phyloP scores from a whole-genome alignment of 2,888 invertebrate species.

The Smittia aterrima region DNA sequence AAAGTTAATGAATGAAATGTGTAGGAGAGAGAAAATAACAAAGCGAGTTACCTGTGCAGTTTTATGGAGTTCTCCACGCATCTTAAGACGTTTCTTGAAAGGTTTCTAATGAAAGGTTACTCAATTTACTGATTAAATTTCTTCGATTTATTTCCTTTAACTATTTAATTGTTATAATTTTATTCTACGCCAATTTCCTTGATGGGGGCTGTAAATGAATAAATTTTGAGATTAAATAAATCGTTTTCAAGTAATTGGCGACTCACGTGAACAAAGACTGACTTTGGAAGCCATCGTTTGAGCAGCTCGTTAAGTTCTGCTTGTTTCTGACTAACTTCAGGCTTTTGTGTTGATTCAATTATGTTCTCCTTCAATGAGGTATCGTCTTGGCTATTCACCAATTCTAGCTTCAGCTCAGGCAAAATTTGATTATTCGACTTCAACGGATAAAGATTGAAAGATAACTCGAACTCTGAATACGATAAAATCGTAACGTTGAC shows the following conservation, averaged over 20 bases:
- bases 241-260: not conserved
- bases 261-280: constrained; percentile 50
- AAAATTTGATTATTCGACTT: constrained; percentile 54
- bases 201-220: constrained; percentile 15
- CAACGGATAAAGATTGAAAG: constrained; percentile 53
- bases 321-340: constrained; percentile 44
- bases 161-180: not conserved
- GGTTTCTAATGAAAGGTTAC: not conserved
- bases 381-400: constrained; percentile 50
- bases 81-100: not conserved
- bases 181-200: constrained; percentile 2
- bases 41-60: not conserved
- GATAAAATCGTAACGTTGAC: constrained; percentile 57
- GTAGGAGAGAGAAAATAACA: not conserved
- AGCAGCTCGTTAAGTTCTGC: constrained; percentile 50
- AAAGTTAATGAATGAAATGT: constrained; percentile 13
- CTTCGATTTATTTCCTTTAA: not conserved
- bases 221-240: not conserved
- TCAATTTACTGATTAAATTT: not conserved
- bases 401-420: constrained; percentile 51
- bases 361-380: not conserved
- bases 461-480: constrained; percentile 51
- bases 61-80: not conserved
- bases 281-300: constrained; percentile 53
- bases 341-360: constrained; percentile 49